These are phyloP conservation scores for Pygocentrus nattereri DNA, from an alignment of 2,797 vertebrate species.

Conservation along the genomic window DNA sequence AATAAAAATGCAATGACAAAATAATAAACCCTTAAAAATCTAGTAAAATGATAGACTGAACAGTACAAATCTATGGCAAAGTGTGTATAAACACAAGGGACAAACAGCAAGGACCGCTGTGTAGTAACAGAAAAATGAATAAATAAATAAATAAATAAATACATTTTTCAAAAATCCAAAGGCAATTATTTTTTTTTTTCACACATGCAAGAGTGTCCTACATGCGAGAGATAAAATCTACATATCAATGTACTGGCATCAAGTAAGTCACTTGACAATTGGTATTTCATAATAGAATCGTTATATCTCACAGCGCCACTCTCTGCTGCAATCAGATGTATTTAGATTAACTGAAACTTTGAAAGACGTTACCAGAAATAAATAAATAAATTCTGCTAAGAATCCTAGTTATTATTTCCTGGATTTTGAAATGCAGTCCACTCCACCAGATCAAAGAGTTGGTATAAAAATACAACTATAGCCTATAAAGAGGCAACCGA, in stretches of 20 bases:
- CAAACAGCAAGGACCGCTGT: not conserved
- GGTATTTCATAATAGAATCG: not conserved
- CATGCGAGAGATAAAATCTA: not conserved
- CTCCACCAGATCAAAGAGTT: not conserved
- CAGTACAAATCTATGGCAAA: not conserved
- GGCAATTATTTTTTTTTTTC: not conserved
- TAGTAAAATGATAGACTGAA: not conserved
- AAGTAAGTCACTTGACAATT: constrained; percentile 7
- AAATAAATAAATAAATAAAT: too few species aligned
- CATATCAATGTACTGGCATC: not conserved
- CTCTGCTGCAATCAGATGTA: not conserved
- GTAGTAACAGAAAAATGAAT: not conserved
- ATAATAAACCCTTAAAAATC: too few species aligned
- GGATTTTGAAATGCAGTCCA: constrained; percentile 15
- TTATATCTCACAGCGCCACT: constrained; percentile 6
- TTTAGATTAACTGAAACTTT: constrained; percentile 13
- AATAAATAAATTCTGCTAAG: not conserved
- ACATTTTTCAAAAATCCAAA: not conserved
- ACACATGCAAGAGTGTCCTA: not conserved
- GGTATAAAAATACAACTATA: not conserved
- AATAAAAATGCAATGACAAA: too few species aligned
- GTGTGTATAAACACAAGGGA: not conserved
- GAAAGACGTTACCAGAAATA: not conserved
- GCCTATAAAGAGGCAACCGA: not conserved
- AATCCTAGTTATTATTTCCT: not conserved